Conservation (phyloP, 37 sponge, comb jelly and placozoan species). For the Amphimedon queenslandica region DNA sequence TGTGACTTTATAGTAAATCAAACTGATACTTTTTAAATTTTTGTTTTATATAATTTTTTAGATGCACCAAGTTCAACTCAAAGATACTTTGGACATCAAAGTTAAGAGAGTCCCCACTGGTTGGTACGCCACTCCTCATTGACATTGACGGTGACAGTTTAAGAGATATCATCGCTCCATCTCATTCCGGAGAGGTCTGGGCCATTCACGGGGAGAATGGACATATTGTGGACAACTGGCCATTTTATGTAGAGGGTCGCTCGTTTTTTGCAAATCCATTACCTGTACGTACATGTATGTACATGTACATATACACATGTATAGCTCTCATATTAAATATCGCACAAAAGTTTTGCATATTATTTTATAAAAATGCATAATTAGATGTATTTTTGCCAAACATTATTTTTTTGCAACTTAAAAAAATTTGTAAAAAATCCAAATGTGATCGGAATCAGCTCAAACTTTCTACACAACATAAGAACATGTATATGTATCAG, state of each 20-base stretch:
- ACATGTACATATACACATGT: too few species aligned
- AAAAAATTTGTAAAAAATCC: too few species aligned
- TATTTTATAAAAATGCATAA: too few species aligned
- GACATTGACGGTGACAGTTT: slow-evolving; percentile 73
- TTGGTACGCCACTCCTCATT: slow-evolving; percentile 54
- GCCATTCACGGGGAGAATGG: slow-evolving; percentile 70
- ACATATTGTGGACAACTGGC: slow-evolving; percentile 73
- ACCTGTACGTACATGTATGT: slow-evolving; percentile 59
- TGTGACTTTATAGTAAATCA: too few species aligned
- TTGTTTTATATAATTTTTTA: neutral
- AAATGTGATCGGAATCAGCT: too few species aligned
- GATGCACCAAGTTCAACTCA: neutral
- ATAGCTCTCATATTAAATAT: neutral
- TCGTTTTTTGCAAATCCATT: slow-evolving; percentile 55
- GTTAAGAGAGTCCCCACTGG: slow-evolving; percentile 44
- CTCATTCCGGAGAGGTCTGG: slow-evolving; percentile 65
- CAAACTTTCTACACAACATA: too few species aligned
- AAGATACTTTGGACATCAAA: slow-evolving; percentile 34
- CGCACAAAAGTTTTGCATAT: neutral
- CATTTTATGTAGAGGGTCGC: slow-evolving; percentile 60
- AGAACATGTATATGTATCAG: too few species aligned
- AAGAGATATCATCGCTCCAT: slow-evolving; percentile 48
- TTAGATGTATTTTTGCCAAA: neutral
- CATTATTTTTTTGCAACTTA: too few species aligned
- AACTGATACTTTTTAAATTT: too few species aligned